Evolutionary conservation across 1,140 invertebrate genomes (phyloP), one percentile per base, ranked within the genome.

Genomic region (Proales similis): DNA sequence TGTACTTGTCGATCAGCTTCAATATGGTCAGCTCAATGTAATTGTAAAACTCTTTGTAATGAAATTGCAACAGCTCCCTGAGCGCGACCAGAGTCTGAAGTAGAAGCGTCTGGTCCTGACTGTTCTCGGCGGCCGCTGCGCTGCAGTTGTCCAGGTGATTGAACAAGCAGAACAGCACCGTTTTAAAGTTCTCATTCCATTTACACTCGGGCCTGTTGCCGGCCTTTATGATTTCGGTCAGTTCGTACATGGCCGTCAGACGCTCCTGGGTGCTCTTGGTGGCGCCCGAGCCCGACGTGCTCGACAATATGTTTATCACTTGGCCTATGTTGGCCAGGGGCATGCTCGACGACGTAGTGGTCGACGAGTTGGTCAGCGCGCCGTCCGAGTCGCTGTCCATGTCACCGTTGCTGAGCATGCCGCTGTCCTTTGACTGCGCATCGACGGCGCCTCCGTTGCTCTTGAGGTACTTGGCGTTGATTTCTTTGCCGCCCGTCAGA

Each of bases 11-110:
- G 62, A 93, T 81, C 14, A 93, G 84, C 74, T 86, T 86, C 19
- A 93, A 74, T 47, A 91, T 83, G 17, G 91, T 84, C 6, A 94
- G 78, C 75, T 94, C 90, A 19, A 87, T 83, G 73, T 87, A 94
- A 68, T 84, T 83, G 39, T 83, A 80, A 80, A 90, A 92, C 63
- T 82, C 82, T 64, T 82, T 75, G 12, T 85, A 75, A 70, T 90
- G 82, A 57, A 84, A 82, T 65, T 85, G 81, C 66, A 90, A 80
- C 70, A 92, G 84, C 76, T 87, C 87, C 42, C 85, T 81, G 22
- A 91, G 76, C 30, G 85, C 84, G 66, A 82, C 81, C 42, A 91
- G 78, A 0, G 86, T 84, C 66, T 84, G 80, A 5, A 84, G 39
- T 20, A 29, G 14, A 2, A 57, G 19, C 4, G 33, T 20, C 30